These are phyloP conservation scores for Mechanitis messenoides DNA, from an alignment of 2,888 invertebrate genomes.

Conservation along the genomic window DNA sequence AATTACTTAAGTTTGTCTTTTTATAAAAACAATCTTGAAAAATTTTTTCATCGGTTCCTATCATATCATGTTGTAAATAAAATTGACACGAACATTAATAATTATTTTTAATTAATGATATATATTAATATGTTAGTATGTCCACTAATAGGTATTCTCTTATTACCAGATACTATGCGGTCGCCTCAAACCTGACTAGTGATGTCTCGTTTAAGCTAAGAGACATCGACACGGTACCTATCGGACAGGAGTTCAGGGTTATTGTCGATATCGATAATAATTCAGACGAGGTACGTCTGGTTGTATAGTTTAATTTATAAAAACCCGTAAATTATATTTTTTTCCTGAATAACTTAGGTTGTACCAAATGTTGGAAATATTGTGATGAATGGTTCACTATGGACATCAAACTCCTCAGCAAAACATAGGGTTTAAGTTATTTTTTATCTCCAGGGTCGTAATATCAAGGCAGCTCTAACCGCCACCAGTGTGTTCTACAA, in stretches of 20 bases:
- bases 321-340: too few relatives aligned
- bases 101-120: too few relatives aligned
- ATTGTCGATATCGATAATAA: constrained; percentile 81
- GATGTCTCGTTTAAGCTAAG: constrained; percentile 80
- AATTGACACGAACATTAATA: too few relatives aligned
- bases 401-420: neutral
- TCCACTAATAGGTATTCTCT: neutral
- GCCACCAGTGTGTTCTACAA: constrained; percentile 86
- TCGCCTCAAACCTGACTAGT: constrained; percentile 74
- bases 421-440: neutral
- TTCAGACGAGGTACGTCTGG: constrained; percentile 57
- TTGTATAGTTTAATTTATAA: neutral
- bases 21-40: too few relatives aligned
- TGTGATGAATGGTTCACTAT: too few relatives aligned
- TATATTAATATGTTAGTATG: too few relatives aligned
- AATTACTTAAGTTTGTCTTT: too few relatives aligned
- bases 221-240: constrained; percentile 81
- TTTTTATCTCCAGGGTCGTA: constrained; percentile 59
- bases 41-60: too few relatives aligned
- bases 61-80: too few relatives aligned
- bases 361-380: too few relatives aligned
- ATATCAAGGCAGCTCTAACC: constrained; percentile 80
- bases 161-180: constrained; percentile 72
- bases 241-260: constrained; percentile 82
- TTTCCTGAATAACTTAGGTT: too few relatives aligned